A percentile compares a stretch with the other conserved stretches of the same genome.
Evolutionary conservation across 1,140 invertebrate genomes (phyloP).

Genomic region (Gonatopus flavifemur): DNA sequence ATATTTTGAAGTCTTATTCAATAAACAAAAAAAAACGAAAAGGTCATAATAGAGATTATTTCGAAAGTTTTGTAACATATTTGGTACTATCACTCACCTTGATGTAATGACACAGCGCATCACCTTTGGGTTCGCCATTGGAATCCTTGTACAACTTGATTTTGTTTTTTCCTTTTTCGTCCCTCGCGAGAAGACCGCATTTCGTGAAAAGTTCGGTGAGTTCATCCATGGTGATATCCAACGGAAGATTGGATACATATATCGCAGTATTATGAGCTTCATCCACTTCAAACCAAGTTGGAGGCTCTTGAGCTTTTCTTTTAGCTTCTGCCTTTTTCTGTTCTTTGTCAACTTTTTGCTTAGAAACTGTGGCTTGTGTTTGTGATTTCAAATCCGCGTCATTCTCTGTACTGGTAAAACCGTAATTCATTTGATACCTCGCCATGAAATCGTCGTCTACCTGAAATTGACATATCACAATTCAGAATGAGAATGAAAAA

Average conservation of each 20-base stretch:
- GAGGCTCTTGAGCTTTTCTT: slow-evolving; percentile 46
- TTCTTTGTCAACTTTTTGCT: slow-evolving; percentile 23
- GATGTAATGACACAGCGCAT: slow-evolving; percentile 96
- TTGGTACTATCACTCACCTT: slow-evolving; percentile 69
- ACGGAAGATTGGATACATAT: slow-evolving; percentile 91
- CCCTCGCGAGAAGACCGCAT: slow-evolving; percentile 93
- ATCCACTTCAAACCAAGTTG: slow-evolving; percentile 91
- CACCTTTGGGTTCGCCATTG: slow-evolving; percentile 88
- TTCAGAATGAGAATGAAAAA: slow-evolving; percentile 1
- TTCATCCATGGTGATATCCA: slow-evolving; percentile 86
- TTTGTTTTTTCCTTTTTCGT: slow-evolving; percentile 85
- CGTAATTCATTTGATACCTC: slow-evolving; percentile 94
- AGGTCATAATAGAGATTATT: too few species aligned
- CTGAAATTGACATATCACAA: too few species aligned
- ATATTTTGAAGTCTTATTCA: too few species aligned
- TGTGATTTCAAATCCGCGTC: slow-evolving; percentile 2
- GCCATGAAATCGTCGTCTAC: slow-evolving; percentile 97
- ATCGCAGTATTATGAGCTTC: slow-evolving; percentile 95
- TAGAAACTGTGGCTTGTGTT: slow-evolving; percentile 1
- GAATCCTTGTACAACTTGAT: slow-evolving; percentile 91
- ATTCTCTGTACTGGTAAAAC: slow-evolving; percentile 65
- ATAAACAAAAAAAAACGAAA: too few species aligned
- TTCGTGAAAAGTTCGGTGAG: slow-evolving; percentile 92
- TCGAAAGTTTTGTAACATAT: neutral
- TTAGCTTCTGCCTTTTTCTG: slow-evolving; percentile 45